A percentile compares a stretch with the other conserved stretches of the same genome.
Conservation (phyloP, 2,888 invertebrate species). For the Cerastoderma edule region DNA sequence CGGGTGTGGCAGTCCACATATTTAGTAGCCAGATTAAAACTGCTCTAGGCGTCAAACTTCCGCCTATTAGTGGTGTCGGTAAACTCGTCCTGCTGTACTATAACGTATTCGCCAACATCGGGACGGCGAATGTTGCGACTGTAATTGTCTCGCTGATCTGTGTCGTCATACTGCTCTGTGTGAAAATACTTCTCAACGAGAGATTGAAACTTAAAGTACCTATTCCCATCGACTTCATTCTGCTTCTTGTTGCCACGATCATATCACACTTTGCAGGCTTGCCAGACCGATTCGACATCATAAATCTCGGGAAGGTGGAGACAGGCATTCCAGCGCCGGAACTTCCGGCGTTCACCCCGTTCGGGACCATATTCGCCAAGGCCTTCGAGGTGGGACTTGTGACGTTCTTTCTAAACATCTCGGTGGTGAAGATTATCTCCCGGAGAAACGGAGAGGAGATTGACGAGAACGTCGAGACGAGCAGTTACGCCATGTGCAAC, state of each 20-base stretch:
- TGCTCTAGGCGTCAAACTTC: constrained; percentile 57
- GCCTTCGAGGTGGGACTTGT: constrained; percentile 69
- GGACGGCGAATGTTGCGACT: constrained; percentile 87
- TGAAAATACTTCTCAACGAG: constrained; percentile 79
- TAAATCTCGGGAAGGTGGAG: constrained; percentile 69
- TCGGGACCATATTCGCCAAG: constrained; percentile 51
- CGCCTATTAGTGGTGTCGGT: constrained; percentile 50
- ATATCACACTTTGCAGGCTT: constrained; percentile 71
- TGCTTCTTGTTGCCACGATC: constrained; percentile 69
- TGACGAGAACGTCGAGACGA: constrained; percentile 81
- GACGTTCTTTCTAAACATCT: constrained; percentile 64
- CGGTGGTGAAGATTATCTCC: constrained; percentile 80
- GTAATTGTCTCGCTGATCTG: constrained; percentile 88
- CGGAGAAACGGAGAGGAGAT: constrained; percentile 79
- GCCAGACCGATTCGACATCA: constrained; percentile 54
- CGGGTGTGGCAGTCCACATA: constrained; percentile 68
- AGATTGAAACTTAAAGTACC: constrained; percentile 71
- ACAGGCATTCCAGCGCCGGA: constrained; percentile 71
- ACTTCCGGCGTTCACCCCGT: constrained; percentile 61
- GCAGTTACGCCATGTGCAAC: constrained; percentile 82
- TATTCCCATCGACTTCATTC: constrained; percentile 79
- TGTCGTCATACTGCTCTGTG: constrained; percentile 87
- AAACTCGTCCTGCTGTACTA: constrained; percentile 85
- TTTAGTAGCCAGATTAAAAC: constrained; percentile 66
- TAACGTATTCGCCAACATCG: constrained; percentile 86